Percentiles rank a stretch among this genome's conserved stretches.
Evolutionary conservation across 2,888 invertebrate species (phyloP).

Genomic region (Icerya purchasi): DNA sequence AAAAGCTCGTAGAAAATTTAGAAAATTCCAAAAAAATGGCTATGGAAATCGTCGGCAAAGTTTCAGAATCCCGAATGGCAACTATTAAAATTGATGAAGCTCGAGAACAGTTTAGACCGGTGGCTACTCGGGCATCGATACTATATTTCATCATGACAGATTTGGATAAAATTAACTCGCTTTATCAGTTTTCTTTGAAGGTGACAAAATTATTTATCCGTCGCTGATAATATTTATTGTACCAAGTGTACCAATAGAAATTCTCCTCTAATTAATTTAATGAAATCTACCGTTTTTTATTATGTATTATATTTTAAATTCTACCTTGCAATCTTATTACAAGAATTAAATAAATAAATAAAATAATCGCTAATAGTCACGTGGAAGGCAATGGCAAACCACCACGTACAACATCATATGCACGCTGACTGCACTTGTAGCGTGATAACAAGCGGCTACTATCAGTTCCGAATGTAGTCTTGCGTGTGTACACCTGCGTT

Average conservation of each 20-base stretch:
- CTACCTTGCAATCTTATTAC: background rate
- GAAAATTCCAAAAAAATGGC: slow-evolving; percentile 86
- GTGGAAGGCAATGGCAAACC: no score
- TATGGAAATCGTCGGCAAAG: slow-evolving; percentile 69
- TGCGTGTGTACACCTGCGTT: no score
- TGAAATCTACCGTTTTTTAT: background rate
- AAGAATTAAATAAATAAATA: no score
- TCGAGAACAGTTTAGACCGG: slow-evolving; percentile 66
- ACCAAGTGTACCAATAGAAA: background rate
- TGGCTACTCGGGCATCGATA: slow-evolving; percentile 66
- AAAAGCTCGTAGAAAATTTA: slow-evolving; percentile 70
- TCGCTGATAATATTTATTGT: background rate
- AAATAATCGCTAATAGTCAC: no score
- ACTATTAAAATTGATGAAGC: slow-evolving; percentile 76
- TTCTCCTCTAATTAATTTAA: background rate
- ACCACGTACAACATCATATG: no score
- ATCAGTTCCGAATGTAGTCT: no score
- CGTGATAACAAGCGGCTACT: no score
- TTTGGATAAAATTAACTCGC: slow-evolving; percentile 72
- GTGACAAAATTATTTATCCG: slow-evolving; percentile 21
- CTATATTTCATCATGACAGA: slow-evolving; percentile 87
- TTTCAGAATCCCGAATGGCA: slow-evolving; percentile 65
- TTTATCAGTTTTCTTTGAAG: slow-evolving; percentile 88
- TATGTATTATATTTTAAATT: background rate
- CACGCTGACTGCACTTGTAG: no score